Evolutionary conservation across 2,888 invertebrate genomes (phyloP), one percentile per base, ranked within the genome.

Genomic region (Platerodrilus igneus): DNA sequence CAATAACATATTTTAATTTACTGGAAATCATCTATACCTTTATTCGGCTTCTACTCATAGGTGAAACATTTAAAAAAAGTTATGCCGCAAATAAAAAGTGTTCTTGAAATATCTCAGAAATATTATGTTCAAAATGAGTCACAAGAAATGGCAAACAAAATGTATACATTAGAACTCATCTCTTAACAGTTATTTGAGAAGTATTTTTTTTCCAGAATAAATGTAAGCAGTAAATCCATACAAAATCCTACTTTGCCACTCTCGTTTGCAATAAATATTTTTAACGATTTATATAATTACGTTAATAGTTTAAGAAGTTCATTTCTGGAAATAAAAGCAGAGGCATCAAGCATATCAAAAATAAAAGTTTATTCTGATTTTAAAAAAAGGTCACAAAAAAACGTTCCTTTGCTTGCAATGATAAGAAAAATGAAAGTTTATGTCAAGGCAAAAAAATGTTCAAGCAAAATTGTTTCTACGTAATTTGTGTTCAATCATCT

Each of bases 21-120:
- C 25, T 55, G 10, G 41, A 57, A 44, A 47, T n/a, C 37, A 28
- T 56, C 11, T 58, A 51, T 21, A n/a, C 8, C 55, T 56, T 35
- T 46, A 55, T 36, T 40, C 46, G 30, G 41, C 50, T 23, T 53
- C 54, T 25, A 56, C 52, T 20, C 31, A 47, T 22, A 41, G 55
- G 21, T 55, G 54, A 51, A 27, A 45, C 26, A 37, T 48, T 34
- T 23, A 51, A 17, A 22, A 29, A 36, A 21, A 22, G 19, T 25
- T 16, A 36, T 9, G 10, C 15, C 11, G 26, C 35, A 14, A 22
- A 16, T 21, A 31, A 28, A 19, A 32, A 19, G 8, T 20, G 20
- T 30, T 23, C 10, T 7, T 7, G 23, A 23, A 7, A 7, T 23
- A 23, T 7, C 23, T 7, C 23, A 23, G 23, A 23, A 23, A 23